Evolutionary conservation across 2,888 invertebrate species (phyloP).

Genomic region (Adelphocoris suturalis): DNA sequence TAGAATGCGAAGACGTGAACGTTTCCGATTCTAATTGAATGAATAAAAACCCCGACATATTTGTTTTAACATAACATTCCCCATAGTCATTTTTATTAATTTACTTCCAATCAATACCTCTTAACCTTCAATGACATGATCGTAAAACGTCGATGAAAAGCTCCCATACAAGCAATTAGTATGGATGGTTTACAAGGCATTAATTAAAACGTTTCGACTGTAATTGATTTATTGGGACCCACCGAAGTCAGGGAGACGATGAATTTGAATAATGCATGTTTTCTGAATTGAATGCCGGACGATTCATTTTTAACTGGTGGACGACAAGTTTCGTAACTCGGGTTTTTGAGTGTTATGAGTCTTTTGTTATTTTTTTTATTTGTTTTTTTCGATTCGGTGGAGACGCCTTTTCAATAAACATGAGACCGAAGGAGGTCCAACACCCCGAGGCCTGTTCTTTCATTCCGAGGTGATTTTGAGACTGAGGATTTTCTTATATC

Average conservation of each 20-base stretch:
- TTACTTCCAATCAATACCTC: background rate
- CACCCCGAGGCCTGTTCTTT: background rate
- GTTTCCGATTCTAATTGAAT: no score
- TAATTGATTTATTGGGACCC: slow-evolving; percentile 42
- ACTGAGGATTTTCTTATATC: no score
- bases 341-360: slow-evolving; percentile 11
- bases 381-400: background rate
- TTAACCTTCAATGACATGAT: slow-evolving; percentile 1
- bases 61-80: no score
- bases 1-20: no score
- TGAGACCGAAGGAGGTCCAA: background rate
- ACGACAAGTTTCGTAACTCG: slow-evolving; percentile 15
- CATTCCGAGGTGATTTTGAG: no score
- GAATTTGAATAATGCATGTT: slow-evolving; percentile 39
- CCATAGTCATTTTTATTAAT: background rate
- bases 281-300: slow-evolving; percentile 8
- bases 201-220: slow-evolving; percentile 17
- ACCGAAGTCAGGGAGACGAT: background rate
- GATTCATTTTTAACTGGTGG: slow-evolving; percentile 19
- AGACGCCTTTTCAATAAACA: slow-evolving; percentile 10
- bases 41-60: no score
- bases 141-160: slow-evolving; percentile 18
- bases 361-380: background rate
- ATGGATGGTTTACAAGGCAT: slow-evolving; percentile 18
- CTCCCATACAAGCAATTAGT: slow-evolving; percentile 6